Percentiles rank a stretch among this genome's conserved stretches.
Evolutionary conservation across 2,888 invertebrate species (phyloP).

Genomic region (Hypena proboscidalis): DNA sequence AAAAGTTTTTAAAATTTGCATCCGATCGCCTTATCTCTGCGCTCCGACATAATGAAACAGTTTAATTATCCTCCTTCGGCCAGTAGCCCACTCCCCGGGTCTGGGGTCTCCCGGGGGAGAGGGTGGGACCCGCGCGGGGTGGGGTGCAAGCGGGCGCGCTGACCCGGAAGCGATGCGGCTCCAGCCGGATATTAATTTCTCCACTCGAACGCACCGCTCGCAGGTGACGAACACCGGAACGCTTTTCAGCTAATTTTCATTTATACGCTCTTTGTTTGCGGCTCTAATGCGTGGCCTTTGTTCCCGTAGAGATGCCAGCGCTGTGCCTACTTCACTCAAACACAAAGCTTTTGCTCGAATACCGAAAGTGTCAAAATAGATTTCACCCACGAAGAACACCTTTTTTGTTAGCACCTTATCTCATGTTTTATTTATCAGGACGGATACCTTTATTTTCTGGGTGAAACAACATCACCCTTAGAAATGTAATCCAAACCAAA

Average conservation of each 20-base stretch:
- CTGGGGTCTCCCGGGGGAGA: neutral
- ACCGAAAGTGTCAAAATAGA: neutral
- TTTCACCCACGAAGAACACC: neutral
- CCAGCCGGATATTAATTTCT: conserved; percentile 71
- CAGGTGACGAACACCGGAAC: conserved; percentile 46
- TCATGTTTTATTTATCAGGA: neutral
- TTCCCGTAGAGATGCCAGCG: conserved; percentile 1
- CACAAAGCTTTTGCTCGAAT: too few species aligned
- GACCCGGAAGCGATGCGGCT: conserved; percentile 69
- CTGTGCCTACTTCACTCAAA: neutral
- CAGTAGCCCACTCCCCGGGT: conserved; percentile 12
- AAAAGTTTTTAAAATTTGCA: conserved; percentile 40
- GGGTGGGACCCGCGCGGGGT: neutral
- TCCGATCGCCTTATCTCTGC: conserved; percentile 43
- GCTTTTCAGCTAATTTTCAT: conserved; percentile 38
- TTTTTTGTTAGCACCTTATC: neutral
- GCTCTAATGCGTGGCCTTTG: conserved; percentile 16
- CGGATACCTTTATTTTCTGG: neutral
- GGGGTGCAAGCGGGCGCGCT: conserved; percentile 44
- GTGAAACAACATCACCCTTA: too few species aligned
- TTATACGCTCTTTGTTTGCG: conserved; percentile 28
- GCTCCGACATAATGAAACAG: conserved; percentile 60
- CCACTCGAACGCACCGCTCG: conserved; percentile 62
- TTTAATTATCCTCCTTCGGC: conserved; percentile 62
- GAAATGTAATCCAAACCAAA: too few species aligned